phyloP scores from a whole-genome alignment of 2,797 vertebrate species.

The Platyrinchus mystaceus region DNA sequence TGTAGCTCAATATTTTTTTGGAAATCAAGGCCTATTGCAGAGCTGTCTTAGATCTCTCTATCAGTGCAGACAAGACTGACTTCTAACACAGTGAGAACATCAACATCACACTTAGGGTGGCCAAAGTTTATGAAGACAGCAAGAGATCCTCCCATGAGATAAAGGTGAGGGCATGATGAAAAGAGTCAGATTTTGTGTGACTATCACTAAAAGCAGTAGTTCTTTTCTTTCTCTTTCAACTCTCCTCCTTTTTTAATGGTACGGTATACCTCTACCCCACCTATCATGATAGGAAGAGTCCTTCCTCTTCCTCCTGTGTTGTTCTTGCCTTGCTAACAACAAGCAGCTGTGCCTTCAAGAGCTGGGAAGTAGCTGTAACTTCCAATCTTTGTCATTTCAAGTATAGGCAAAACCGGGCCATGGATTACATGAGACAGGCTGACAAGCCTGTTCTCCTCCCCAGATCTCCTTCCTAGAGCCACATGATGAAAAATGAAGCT shows the following conservation, averaged over 20 bases:
- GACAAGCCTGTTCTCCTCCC: not conserved
- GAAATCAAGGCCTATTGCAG: not conserved
- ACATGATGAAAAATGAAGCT: not conserved
- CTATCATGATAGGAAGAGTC: not conserved
- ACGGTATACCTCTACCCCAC: not conserved
- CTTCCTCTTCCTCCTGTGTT: not conserved
- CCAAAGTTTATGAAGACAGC: not conserved
- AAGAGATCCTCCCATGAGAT: not conserved
- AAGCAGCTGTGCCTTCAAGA: not conserved
- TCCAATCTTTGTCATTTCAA: not conserved
- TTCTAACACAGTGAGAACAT: constrained; percentile 10
- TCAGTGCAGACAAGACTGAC: not conserved
- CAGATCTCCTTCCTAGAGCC: not conserved
- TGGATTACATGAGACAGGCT: not conserved
- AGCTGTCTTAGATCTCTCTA: not conserved
- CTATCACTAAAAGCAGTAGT: not conserved
- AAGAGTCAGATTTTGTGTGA: not conserved
- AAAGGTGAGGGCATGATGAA: not conserved
- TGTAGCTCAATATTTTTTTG: constrained; percentile 7
- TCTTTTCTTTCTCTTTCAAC: not conserved
- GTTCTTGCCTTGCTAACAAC: not conserved
- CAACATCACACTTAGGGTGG: not conserved
- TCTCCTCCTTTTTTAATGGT: not conserved
- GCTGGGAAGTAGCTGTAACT: not conserved
- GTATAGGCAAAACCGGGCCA: not conserved